Evolutionary conservation across 2,888 invertebrate genomes (phyloP), one percentile per base, ranked within the genome.

Genomic region (Polylopha cassiicola): DNA sequence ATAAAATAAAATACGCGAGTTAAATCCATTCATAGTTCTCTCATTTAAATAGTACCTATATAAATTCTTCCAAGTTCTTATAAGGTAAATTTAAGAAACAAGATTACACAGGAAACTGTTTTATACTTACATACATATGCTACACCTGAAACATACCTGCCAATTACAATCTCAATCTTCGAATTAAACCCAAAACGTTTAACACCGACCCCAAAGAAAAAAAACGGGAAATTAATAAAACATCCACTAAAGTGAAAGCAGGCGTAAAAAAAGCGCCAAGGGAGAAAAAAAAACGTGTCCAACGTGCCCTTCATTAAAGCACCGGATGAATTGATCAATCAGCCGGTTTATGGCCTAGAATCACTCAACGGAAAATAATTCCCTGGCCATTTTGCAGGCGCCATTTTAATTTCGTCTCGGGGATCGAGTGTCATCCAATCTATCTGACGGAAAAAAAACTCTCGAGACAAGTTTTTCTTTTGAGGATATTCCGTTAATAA

Each of bases 361-460:
- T 85, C 84, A 85, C 84, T 84, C 81, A 85, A 78, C 80, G 81
- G 77, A 80, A 82, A 82, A 81, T 82, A 81, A 82, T 82, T 78
- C 78, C 68, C 66, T 55, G 69, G 76, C 75, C 74, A 72, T 79
- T 78, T 70, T 74, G 71, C 69, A 65, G 81, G 79, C 74, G 73
- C 70, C 78, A 75, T 82, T 85, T 85, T 85, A 82, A 85, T 82
- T 85, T 79, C 73, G 79, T 73, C 69, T 78, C 80, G 76, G 65
- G 76, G 81, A 81, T 85, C 82, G 82, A 79, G 84, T 85, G 82
- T 82, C 84, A 76, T 85, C 80, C 81, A 82, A 85, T 85, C 82
- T 85, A 78, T 81, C 77, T 76, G 80, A 74, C 75, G 76, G 71
- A 71, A 74, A 63, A 72, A 74, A 77, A 78, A 74, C 20, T 23